Conservation (phyloP, 2,797 vertebrate genomes). For the Oryzias dopingdopingensis region DNA sequence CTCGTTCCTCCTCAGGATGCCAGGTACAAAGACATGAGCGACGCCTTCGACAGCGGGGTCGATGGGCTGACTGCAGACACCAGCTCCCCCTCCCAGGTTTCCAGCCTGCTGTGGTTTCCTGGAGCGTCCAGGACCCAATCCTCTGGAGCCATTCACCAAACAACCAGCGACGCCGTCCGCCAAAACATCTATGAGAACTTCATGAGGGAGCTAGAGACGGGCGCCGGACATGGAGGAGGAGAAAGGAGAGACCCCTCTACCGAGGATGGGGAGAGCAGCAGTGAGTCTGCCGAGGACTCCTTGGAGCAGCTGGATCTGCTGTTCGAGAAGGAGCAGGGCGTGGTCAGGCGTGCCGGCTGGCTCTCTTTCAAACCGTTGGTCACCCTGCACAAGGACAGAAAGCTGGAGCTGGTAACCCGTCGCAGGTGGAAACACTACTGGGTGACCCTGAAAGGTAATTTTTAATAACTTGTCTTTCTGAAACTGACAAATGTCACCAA, state of each 20-base stretch:
- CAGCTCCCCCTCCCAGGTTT: constrained; percentile 80
- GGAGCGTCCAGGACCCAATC: constrained; percentile 79
- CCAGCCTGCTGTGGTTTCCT: constrained; percentile 82
- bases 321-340: constrained; percentile 93
- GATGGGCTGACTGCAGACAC: constrained; percentile 84
- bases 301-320: constrained; percentile 89
- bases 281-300: constrained; percentile 87
- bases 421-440: constrained; percentile 95
- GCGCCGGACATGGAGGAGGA: constrained; percentile 64
- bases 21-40: constrained; percentile 84
- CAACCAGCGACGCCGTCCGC: constrained; percentile 76
- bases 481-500: too few species aligned
- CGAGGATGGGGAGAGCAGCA: constrained; percentile 83
- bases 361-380: constrained; percentile 92
- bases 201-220: constrained; percentile 90
- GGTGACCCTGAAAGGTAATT: constrained; percentile 91
- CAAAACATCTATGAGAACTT: constrained; percentile 96
- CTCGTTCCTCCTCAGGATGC: constrained; percentile 77
- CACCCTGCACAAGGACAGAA: constrained; percentile 91
- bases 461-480: not conserved
- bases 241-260: constrained; percentile 82
- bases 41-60: constrained; percentile 87
- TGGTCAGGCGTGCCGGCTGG: constrained; percentile 93
- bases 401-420: constrained; percentile 87
- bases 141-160: constrained; percentile 81